Evolutionary conservation across 92 coral and sea anemone genomes (phyloP), one percentile per base, ranked within the genome.

Genomic region (Phenganax subtilis): DNA sequence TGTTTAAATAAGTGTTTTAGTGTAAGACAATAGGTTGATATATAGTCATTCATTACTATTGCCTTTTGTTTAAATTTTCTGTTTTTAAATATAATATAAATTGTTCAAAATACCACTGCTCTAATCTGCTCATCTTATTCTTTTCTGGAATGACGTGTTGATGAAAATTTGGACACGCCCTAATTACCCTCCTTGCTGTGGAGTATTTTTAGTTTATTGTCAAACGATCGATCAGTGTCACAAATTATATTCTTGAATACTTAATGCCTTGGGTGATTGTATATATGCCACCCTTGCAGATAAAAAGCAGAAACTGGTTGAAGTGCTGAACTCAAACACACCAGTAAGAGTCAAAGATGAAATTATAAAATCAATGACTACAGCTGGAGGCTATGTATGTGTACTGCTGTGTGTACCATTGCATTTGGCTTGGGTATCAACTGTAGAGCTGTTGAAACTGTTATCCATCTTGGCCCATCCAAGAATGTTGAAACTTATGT

Each of bases 381-480:
- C 68, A 6, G 66, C 55, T 20, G 57, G 57, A n/a, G 75, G 76
- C 15, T 16, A 12, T 53, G 16, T 84, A 27, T 63, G 71, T 28
- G 87, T 84, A n/a, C 51, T 84, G 14, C 53, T 84, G 17, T 71
- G 83, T 17, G n/a, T n/a, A 84, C 87, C 27, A 69, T 77, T 62
- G 87, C 84, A 1, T 77, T 84, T 84, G 87, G 87, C 25, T 77
- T 84, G 82, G 86, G 86, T 20, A 52, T 84, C 9, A 57, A 84
- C 84, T 84, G 87, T 20, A 76, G 63, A 56, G 67, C 14, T 47
- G 84, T 84, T 12, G 16, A 69, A 6, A 77, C 76, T 12, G 70
- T 77, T 10, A 77, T 84, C 29, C 87, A 84, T 75, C 69, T 76
- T 77, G 87, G 87, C 61, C 84, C 84, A 52, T 69, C 87, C 1